Base-by-base conservation (phyloP, 2,113 vertebrate species). In the Silurus asotus region DNA sequence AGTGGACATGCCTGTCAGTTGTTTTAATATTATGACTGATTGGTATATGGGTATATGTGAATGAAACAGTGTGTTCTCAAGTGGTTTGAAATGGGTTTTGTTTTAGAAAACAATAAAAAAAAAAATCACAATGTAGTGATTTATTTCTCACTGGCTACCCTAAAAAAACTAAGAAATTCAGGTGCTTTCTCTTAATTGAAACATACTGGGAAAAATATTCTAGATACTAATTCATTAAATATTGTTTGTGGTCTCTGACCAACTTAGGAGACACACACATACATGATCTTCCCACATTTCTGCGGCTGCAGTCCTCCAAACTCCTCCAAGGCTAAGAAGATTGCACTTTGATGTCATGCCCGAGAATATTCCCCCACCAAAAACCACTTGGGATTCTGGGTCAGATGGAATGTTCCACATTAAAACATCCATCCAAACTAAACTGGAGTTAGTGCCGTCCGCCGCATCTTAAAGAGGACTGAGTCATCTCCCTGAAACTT, bases 321-420 rank as follows among this genome's bases (percentile, higher is more conserved):
- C 83, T 86, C 67, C 83, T 86, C 67, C 55, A 62, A 70, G 61
- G 62, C 86, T 82, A 78, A 86, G 49, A 59, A 86, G 84, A 78
- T 84, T 79, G 59, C 49, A 20, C 85, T 89, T 90, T 90, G 86
- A 92, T 88, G 90, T 89, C 87, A 75, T 86, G 74, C 81, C 88
- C 69, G 85, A 87, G 88, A 86, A 80, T 62, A 78, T 17, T 75
- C 86, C 86, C 89, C 86, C 61, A 88, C 75, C 83, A 79, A 70
- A 45, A 70, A 49, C 82, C 49, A 83, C 67, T 87, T 72, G 74
- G 69, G 77, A 70, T 74, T 86, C 78, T 82, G 78, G 78, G 79
- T 58, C 78, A 86, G 78, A 77, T 62, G 59, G 51, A 48, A n/a
- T 65, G 69, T 82, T 82, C 70, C 81, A 86, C 85, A 75, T 86